These are phyloP conservation scores for Cricetomys ansorgei DNA, from an alignment of 2,113 vertebrate species.

Conservation along the genomic window DNA sequence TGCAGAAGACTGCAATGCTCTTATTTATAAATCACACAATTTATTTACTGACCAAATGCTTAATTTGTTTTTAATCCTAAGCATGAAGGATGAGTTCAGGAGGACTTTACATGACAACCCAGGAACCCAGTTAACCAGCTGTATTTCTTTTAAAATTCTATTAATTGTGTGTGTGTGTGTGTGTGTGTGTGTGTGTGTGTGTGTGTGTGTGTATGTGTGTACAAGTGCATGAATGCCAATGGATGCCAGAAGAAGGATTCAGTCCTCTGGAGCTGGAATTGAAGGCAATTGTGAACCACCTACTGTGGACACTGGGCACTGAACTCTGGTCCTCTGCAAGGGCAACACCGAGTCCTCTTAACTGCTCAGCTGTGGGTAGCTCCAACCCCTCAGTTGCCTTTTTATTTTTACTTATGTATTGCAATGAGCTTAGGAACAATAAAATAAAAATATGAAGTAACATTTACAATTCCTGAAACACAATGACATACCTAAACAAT, in stretches of 20 bases:
- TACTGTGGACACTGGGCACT: neutral
- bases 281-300: neutral
- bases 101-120: neutral
- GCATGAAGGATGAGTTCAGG: neutral
- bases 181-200: neutral
- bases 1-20: neutral
- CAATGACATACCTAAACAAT: neutral
- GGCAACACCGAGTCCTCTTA: neutral
- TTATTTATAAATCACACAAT: neutral
- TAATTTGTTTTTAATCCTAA: neutral
- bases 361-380: no score
- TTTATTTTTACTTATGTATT: neutral
- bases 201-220: no score
- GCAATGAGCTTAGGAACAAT: neutral
- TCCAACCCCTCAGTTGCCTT: neutral
- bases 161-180: neutral
- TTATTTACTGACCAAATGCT: neutral
- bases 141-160: neutral
- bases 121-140: neutral
- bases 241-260: neutral
- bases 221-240: neutral
- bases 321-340: neutral
- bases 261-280: neutral
- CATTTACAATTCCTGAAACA: neutral
- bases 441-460: neutral